Evolutionary conservation across 2,113 vertebrate species (phyloP), one percentile per base, ranked within the genome.

Genomic region (Rallus limicola): DNA sequence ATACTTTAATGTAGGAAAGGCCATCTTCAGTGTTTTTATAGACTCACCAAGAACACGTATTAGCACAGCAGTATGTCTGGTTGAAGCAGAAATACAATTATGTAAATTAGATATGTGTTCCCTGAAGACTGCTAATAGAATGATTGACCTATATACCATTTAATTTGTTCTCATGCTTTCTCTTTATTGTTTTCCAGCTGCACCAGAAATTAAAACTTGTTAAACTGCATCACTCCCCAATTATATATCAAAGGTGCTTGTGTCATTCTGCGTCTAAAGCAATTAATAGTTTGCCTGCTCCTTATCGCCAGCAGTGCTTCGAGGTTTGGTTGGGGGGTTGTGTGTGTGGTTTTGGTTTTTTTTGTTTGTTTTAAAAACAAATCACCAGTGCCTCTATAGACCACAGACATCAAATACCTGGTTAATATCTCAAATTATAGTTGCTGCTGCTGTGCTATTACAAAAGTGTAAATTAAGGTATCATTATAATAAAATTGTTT

Each of bases 61-160:
- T 82, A 96, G 89, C 97, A 90, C 95, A 97, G 97, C 95, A 95
- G 95, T 96, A 72, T 67, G 86, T 97, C 96, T 97, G 90, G 88
- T 55, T 96, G 96, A 93, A 95, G 97, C 91, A 96, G 96, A 98
- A 98, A 97, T 96, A 97, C 96, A 98, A 98, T 98, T 98, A 98
- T 97, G 98, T 33, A 98, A 98, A 98, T 98, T 34, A 97, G 96
- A 31, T 87, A 59, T 80, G 82, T 82, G 89, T 33, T 98, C 97
- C 97, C 97, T 80, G 94, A 96, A 97, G 97, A 97, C 93, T 96
- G 89, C 92, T 98, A 98, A 98, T 97, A 97, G 93, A 96, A 98
- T 98, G 97, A 97, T 97, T 98, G 98, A 98, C 97, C 97, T 97
- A 98, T 97, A 98, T 98, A 97, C 56, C 6, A 6, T 88, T 97